Percentiles rank a stretch among this genome's conserved stretches.
These are phyloP conservation scores for Caenorhabditis macrosperma DNA, from an alignment of 2,888 invertebrate genomes.

Conservation along the genomic window DNA sequence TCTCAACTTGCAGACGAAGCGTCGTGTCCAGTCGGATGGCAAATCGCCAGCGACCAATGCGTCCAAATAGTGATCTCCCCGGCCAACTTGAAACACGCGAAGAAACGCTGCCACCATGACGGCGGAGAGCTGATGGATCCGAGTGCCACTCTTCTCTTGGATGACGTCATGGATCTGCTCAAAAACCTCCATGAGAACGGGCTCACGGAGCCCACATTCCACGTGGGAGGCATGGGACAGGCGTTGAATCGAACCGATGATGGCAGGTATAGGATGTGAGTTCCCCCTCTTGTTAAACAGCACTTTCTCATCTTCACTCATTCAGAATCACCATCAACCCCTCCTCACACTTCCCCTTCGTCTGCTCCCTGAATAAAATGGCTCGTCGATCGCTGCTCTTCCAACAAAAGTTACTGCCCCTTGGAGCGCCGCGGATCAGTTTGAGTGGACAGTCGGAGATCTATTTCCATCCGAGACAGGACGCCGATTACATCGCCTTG, in stretches of 20 bases:
- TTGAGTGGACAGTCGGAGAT: constrained; percentile 59
- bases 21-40: constrained; percentile 70
- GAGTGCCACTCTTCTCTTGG: constrained; percentile 14
- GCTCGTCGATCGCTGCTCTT: constrained; percentile 64
- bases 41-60: constrained; percentile 65
- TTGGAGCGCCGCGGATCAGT: constrained; percentile 61
- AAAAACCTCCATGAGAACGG: constrained; percentile 51
- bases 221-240: constrained; percentile 51
- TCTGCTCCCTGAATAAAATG: constrained; percentile 66
- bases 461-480: constrained; percentile 64
- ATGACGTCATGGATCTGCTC: constrained; percentile 54
- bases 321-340: constrained; percentile 60
- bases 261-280: constrained; percentile 60
- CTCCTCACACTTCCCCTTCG: constrained; percentile 67
- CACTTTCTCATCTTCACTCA: neutral
- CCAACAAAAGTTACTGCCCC: constrained; percentile 67
- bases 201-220: constrained; percentile 50
- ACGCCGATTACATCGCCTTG: constrained; percentile 64
- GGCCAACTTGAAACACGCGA: constrained; percentile 56
- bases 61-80: constrained; percentile 65
- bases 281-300: neutral
- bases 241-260: constrained; percentile 53
- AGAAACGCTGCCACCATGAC: constrained; percentile 51
- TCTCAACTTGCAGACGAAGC: constrained; percentile 61
- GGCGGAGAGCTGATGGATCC: constrained; percentile 56